phyloP scores from a whole-genome alignment of 2,113 vertebrate species.

The Procavia capensis region DNA sequence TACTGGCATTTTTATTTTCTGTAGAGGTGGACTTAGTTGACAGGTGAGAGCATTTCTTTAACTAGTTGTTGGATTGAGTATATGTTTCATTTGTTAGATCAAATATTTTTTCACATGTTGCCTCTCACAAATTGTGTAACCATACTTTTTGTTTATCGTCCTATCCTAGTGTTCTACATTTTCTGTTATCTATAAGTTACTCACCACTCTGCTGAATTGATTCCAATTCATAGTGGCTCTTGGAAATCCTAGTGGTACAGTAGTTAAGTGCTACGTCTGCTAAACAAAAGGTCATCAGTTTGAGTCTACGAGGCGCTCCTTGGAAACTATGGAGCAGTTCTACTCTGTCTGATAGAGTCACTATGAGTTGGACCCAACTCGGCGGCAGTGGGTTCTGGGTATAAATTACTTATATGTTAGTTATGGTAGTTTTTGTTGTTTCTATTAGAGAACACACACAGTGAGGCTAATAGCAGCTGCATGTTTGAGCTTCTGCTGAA shows the following conservation, averaged over 20 bases:
- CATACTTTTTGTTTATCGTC: background rate
- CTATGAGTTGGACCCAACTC: no score
- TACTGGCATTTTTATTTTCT: conserved; percentile 5
- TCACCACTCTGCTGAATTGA: no score
- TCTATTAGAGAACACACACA: background rate
- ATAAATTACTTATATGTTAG: background rate
- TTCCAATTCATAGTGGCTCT: no score
- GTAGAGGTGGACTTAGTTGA: background rate
- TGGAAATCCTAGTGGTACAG: no score
- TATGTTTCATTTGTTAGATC: background rate
- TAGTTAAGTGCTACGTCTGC: no score
- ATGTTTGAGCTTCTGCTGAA: conserved; percentile 11
- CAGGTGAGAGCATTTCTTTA: background rate
- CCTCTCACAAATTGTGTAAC: background rate
- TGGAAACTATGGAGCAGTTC: no score
- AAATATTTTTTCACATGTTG: background rate
- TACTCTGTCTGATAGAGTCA: no score
- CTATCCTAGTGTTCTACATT: background rate
- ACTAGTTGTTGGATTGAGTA: background rate
- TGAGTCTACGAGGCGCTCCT: no score
- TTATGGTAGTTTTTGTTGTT: background rate
- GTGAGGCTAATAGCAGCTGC: background rate
- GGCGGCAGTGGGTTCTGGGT: no score
- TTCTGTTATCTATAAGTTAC: background rate
- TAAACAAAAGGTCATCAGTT: no score